Evolutionary conservation across 2,113 vertebrate species (phyloP).

Genomic region (Trichomycterus rosablanca): DNA sequence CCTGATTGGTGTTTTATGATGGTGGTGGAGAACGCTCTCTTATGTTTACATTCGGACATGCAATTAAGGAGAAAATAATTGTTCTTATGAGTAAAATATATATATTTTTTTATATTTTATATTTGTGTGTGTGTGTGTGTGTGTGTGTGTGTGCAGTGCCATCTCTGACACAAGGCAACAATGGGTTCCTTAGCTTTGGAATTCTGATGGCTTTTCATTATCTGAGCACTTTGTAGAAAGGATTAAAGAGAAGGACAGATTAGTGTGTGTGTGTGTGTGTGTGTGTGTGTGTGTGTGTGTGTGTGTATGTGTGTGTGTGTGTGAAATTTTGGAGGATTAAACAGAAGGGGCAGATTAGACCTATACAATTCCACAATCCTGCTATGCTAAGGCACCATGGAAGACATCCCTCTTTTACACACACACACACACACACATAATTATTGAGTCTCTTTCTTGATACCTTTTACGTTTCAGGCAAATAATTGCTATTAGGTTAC

Average conservation of each 20-base stretch:
- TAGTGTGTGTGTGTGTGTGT: slow-evolving; percentile 45
- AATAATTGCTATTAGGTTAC: too few species aligned
- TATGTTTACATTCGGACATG: too few species aligned
- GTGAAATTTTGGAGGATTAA: slow-evolving; percentile 32
- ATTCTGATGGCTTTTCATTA: slow-evolving; percentile 55
- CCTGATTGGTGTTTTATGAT: too few species aligned
- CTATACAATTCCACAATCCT: slow-evolving; percentile 37
- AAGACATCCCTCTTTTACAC: slow-evolving; percentile 17
- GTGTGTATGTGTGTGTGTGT: slow-evolving; percentile 32
- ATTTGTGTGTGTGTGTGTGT: slow-evolving; percentile 30
- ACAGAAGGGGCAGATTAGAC: slow-evolving; percentile 38
- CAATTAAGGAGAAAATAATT: too few species aligned
- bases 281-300: slow-evolving; percentile 28
- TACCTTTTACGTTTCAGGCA: too few species aligned
- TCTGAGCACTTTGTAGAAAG: slow-evolving; percentile 48
- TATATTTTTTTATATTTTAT: not conserved
- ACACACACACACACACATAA: slow-evolving; percentile 17
- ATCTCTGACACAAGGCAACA: slow-evolving; percentile 35
- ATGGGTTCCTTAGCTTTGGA: slow-evolving; percentile 42
- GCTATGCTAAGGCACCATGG: slow-evolving; percentile 33
- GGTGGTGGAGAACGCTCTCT: too few species aligned
- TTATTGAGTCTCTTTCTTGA: too few species aligned
- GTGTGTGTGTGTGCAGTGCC: slow-evolving; percentile 4
- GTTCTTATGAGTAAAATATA: too few species aligned
- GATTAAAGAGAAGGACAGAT: slow-evolving; percentile 59